These are phyloP conservation scores for Podabrus alpinus DNA, from an alignment of 2,888 invertebrate species.

Conservation along the genomic window DNA sequence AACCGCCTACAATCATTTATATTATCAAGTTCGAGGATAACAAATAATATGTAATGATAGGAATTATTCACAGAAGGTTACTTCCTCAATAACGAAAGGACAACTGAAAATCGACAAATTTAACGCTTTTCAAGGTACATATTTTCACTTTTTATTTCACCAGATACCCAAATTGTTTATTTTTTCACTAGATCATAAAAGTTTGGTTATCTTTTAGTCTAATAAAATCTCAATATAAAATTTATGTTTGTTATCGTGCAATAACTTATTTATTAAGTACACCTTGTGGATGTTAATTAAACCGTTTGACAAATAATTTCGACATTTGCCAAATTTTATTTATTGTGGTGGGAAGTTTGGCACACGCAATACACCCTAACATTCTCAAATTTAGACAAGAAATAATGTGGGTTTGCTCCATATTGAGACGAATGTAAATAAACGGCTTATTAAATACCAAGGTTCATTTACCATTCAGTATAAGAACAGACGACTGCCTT, in stretches of 20 bases:
- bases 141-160: background rate
- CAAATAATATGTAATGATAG: background rate
- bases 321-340: background rate
- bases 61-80: background rate
- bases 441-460: constrained; percentile 16
- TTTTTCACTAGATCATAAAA: background rate
- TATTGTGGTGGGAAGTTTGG: background rate
- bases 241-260: background rate
- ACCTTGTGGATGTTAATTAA: background rate
- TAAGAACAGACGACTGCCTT: constrained; percentile 16
- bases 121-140: background rate
- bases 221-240: background rate
- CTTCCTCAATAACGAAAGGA: background rate
- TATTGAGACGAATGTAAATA: constrained; percentile 12
- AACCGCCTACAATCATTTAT: constrained; percentile 5
- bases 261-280: background rate
- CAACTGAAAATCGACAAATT: background rate
- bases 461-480: constrained; percentile 14
- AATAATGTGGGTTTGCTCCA: constrained; percentile 10
- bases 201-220: background rate
- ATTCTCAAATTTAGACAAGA: constrained; percentile 13
- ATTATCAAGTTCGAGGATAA: constrained; percentile 11
- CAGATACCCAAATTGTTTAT: no score
- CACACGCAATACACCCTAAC: constrained; percentile 12
- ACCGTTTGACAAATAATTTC: background rate